These are phyloP conservation scores for Mycalesis mineus DNA, from an alignment of 2,888 invertebrate genomes.

Conservation along the genomic window DNA sequence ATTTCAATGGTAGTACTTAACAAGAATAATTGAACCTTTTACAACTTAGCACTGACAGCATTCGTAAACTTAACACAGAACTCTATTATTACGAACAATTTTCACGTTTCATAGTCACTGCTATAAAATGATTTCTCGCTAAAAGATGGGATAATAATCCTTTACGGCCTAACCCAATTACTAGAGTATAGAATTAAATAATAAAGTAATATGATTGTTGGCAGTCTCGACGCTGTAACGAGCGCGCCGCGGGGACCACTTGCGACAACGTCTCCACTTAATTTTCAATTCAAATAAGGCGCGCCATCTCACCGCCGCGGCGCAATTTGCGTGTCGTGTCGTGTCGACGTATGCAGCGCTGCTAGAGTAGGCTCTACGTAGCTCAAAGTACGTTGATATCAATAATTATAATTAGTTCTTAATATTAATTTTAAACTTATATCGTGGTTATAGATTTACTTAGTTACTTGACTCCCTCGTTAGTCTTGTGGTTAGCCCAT, in stretches of 20 bases:
- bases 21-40: too few species aligned
- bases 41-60: too few species aligned
- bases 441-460: too few species aligned
- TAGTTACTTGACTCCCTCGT: too few species aligned
- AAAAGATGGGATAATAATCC: not conserved
- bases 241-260: slow-evolving; percentile 37
- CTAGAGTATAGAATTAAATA: slow-evolving; percentile 21
- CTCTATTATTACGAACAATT: too few species aligned
- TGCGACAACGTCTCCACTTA: slow-evolving; percentile 39
- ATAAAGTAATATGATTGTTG: slow-evolving; percentile 42
- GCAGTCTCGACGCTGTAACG: slow-evolving; percentile 48
- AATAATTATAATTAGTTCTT: too few species aligned
- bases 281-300: slow-evolving; percentile 47
- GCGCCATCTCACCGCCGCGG: slow-evolving; percentile 22
- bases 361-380: not conserved
- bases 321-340: slow-evolving; percentile 22
- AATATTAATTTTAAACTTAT: too few species aligned
- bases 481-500: too few species aligned
- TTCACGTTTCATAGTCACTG: too few species aligned
- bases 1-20: too few species aligned
- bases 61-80: too few species aligned
- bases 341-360: slow-evolving; percentile 15
- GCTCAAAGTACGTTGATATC: not conserved
- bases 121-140: not conserved
- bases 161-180: slow-evolving; percentile 32